phyloP scores from a whole-genome alignment of 2,113 vertebrate species.

The Microcebus ravelobensis region DNA sequence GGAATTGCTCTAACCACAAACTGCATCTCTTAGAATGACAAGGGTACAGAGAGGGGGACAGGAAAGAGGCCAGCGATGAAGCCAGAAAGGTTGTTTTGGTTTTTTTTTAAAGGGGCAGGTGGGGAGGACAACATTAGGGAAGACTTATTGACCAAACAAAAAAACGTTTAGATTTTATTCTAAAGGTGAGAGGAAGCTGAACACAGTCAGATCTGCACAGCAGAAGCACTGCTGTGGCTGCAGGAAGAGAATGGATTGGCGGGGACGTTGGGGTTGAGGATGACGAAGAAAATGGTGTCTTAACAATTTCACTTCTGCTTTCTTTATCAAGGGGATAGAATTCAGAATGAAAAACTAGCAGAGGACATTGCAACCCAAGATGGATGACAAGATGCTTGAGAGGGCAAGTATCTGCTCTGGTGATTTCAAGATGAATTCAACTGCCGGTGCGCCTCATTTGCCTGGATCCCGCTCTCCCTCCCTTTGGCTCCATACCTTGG shows the following conservation, averaged over 20 bases:
- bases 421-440: neutral
- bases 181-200: neutral
- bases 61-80: slow-evolving; percentile 11
- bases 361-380: slow-evolving; percentile 4
- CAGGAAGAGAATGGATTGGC: neutral
- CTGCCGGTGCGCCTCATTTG: neutral
- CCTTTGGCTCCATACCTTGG: neutral
- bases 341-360: neutral
- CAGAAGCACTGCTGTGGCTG: neutral
- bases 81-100: neutral
- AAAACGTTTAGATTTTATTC: neutral
- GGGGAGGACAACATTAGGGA: neutral
- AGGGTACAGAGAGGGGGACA: neutral
- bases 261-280: neutral
- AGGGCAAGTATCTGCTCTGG: neutral
- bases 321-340: neutral
- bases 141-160: neutral
- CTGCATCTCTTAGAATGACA: neutral
- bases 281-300: neutral
- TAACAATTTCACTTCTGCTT: slow-evolving; percentile 12
- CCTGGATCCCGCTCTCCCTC: neutral
- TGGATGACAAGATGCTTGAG: neutral
- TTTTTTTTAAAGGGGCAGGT: neutral
- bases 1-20: neutral
- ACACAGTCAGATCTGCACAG: neutral